Evolutionary conservation across 2,888 invertebrate species (phyloP), one percentile per base, ranked within the genome.

Genomic region (Plebejus melissa): DNA sequence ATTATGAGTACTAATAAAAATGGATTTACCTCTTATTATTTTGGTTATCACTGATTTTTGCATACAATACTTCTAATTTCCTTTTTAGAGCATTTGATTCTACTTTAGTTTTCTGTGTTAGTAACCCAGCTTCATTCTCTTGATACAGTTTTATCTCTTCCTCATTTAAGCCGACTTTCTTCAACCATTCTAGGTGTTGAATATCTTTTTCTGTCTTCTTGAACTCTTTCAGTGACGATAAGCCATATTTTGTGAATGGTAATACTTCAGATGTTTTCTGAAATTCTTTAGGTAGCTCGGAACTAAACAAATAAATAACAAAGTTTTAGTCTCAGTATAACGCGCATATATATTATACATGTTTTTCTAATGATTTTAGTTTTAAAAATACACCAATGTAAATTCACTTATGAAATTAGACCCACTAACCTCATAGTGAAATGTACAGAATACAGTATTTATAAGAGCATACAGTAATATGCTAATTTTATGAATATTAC

Each of bases 71-170:
- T 75, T 87, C 84, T 74, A 93, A 80, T 80, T 88, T 88, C 36
- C 80, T 78, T 76, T 87, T 86, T 76, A 91, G 81, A n/a, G 84
- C 81, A 58, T 80, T 85, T 0, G 88, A 84, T 79, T 91, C 91
- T 1, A 90, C 84, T 77, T 88, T 89, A 22, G 82, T 86, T 1
- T 83, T 84, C 58, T 86, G 83, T 54, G 87, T 85, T 28, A 88
- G 78, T 16, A 83, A 79, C 1, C 92, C 93, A 38, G 88, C 87
- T 82, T 94, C 89, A 80, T 90, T 89, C 74, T 94, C 94, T 69
- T 88, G 84, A 74, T 92, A 92, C n/a, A 95, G 79, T 80, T 91
- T 87, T 32, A 94, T 88, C 84, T 95, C 94, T 5, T 94, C 90
- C 74, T 86, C 83, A 4, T 90, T 86, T 5, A 95, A 83, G 54